Percentiles rank a stretch among this genome's conserved stretches.
Evolutionary conservation across 2,113 vertebrate species (phyloP).

Genomic region (Fregata magnificens): DNA sequence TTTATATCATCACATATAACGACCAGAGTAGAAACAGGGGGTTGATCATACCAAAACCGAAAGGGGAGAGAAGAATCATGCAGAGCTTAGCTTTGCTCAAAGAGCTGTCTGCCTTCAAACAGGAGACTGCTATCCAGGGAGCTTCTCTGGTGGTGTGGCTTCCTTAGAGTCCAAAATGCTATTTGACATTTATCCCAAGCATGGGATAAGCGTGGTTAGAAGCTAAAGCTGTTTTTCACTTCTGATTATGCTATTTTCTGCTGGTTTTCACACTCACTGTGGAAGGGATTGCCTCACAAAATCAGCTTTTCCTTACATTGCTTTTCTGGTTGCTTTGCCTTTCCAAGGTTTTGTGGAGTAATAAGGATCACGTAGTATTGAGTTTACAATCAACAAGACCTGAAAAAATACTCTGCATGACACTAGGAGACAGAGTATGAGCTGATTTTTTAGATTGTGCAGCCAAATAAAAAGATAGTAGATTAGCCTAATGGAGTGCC

Average conservation of each 20-base stretch:
- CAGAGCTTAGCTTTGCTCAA: background rate
- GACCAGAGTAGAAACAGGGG: background rate
- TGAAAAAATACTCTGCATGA: background rate
- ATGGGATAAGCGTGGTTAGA: background rate
- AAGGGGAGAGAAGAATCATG: background rate
- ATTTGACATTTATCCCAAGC: background rate
- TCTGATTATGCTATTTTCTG: background rate
- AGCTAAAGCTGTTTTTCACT: background rate
- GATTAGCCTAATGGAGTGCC: background rate
- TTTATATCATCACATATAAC: background rate
- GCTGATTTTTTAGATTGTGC: background rate
- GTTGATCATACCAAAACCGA: rapidly evolving
- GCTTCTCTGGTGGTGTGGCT: background rate
- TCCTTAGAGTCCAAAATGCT: background rate
- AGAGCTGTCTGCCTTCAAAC: background rate
- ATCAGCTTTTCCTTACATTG: background rate
- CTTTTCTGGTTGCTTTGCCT: background rate
- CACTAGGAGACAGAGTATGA: background rate
- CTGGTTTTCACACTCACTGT: background rate
- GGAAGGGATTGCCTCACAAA: background rate
- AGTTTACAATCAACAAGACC: background rate
- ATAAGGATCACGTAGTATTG: background rate
- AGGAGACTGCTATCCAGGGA: background rate
- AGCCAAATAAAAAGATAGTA: background rate
- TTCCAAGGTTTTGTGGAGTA: background rate